phyloP scores from a whole-genome alignment of 2,113 vertebrate species.

The Prochilodus magdalenae region DNA sequence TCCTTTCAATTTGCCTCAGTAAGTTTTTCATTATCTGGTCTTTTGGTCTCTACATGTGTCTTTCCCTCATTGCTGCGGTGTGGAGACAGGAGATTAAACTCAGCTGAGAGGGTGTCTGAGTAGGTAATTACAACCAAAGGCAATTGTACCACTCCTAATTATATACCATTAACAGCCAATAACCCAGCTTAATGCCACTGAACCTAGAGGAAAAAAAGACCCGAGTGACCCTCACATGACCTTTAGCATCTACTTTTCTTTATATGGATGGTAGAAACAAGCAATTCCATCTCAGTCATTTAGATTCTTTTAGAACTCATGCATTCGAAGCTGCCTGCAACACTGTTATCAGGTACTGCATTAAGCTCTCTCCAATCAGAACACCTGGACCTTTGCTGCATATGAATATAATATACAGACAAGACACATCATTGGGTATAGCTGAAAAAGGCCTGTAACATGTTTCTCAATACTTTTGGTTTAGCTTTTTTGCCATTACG shows the following conservation, averaged over 20 bases:
- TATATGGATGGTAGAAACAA: background rate
- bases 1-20: constrained; percentile 48
- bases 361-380: background rate
- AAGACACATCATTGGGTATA: too few species aligned
- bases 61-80: background rate
- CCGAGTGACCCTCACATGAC: background rate
- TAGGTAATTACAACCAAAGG: constrained; percentile 70
- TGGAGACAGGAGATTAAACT: constrained; percentile 49
- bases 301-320: too few species aligned
- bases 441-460: too few species aligned
- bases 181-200: constrained; percentile 49
- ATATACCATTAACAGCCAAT: constrained; percentile 63
- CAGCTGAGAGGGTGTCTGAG: constrained; percentile 52
- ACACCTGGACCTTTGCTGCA: too few species aligned
- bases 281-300: too few species aligned
- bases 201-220: constrained; percentile 1
- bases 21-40: constrained; percentile 55
- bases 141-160: constrained; percentile 68
- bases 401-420: too few species aligned
- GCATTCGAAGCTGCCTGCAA: too few species aligned
- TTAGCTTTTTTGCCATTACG: too few species aligned
- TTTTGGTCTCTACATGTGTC: background rate
- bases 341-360: background rate
- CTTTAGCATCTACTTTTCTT: constrained; percentile 10
- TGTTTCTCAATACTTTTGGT: too few species aligned